These are phyloP conservation scores for Gasterosteus nipponicus DNA, from an alignment of 2,113 vertebrate genomes.

Conservation along the genomic window DNA sequence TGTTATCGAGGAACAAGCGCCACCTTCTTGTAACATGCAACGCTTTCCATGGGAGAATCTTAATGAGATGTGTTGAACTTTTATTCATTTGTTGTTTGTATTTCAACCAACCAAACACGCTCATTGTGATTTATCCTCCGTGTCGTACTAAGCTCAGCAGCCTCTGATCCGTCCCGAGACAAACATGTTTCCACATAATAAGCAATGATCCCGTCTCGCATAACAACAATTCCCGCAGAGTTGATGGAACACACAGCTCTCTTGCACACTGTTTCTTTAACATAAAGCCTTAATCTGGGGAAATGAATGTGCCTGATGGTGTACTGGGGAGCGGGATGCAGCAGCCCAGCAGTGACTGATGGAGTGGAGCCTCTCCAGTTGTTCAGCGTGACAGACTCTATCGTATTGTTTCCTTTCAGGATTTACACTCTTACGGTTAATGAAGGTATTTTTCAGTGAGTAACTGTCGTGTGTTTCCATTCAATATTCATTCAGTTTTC, in stretches of 20 bases:
- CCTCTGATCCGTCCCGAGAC: neutral
- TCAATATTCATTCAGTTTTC: neutral
- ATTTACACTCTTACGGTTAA: constrained; percentile 34
- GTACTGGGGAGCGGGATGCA: neutral
- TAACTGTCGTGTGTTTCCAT: neutral
- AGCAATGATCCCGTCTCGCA: constrained; percentile 35
- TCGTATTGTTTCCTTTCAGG: neutral
- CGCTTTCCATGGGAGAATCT: neutral
- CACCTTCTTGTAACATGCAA: neutral
- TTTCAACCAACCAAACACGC: neutral
- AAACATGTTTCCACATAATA: constrained; percentile 19
- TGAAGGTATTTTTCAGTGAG: constrained; percentile 18
- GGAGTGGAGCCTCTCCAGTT: neutral
- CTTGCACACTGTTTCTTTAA: constrained; percentile 4
- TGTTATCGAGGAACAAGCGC: neutral
- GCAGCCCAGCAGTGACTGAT: constrained; percentile 17
- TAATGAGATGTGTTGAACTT: neutral
- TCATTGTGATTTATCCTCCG: neutral
- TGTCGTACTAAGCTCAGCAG: neutral
- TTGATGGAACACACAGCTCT: constrained; percentile 35
- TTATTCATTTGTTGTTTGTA: neutral
- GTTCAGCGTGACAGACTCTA: neutral
- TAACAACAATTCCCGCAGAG: constrained; percentile 26
- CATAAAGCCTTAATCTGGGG: constrained; percentile 15
- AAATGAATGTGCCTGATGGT: constrained; percentile 21